Evolutionary conservation across 2,797 vertebrate genomes (phyloP), one percentile per base, ranked within the genome.

Genomic region (Ceryle rudis): DNA sequence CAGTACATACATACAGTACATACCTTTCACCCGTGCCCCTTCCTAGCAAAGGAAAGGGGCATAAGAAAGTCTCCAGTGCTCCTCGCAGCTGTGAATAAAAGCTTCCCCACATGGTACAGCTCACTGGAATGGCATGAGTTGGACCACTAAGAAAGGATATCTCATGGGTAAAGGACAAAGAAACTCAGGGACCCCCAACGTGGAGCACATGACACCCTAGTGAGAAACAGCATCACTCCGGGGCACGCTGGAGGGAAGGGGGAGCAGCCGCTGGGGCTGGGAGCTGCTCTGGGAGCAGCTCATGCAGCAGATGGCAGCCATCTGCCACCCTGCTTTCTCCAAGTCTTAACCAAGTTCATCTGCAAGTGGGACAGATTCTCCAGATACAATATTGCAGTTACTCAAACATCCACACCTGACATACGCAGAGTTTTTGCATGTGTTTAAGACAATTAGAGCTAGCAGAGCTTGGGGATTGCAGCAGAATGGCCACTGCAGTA

Each of bases 221-320:
- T 64, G 29, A 67, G 65, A 64, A 86, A 71, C 3, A 2, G 33
- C 52, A 52, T 31, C 7, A 0, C 31, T 81, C 72, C 47, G 62
- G 52, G 41, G 55, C 1, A 7, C 29, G 10, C 15, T 6, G 19
- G 55, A 39, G 15, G 7, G 29, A 35, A n/a, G 18, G 23, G 13
- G 22, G 42, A 85, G 67, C 31, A 52, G 58, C 16, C 0, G 0
- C 31, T 22, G 66, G 31, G 26, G 28, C 49, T 2, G 0, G 39
- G 20, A 60, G 39, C 52, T 60, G 29, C 42, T 41, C 29, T 47
- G 41, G 29, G 37, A 91, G 65, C 44, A 49, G 35, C 41, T 3
- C 2, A 44, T 2, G 0, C 23, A 46, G 37, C 35, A 1, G 1
- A 21, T 0, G 0, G 79, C 60, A 57, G 57, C 47, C 0, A 0